These are phyloP conservation scores for Corythaeola cristata DNA, from an alignment of 2,113 vertebrate species.

Conservation along the genomic window DNA sequence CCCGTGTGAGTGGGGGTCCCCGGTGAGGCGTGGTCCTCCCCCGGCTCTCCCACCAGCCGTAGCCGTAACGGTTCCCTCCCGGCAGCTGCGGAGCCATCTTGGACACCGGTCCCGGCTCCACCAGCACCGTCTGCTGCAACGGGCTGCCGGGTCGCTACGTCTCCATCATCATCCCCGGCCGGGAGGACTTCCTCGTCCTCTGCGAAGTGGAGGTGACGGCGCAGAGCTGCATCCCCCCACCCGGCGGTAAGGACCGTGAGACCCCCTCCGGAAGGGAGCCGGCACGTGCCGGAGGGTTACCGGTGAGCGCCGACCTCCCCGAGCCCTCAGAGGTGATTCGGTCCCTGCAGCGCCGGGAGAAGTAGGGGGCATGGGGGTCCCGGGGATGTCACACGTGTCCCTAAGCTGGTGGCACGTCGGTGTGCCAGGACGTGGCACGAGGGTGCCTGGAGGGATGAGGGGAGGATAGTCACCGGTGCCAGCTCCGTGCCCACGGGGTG, in stretches of 20 bases:
- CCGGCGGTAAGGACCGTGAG: neutral
- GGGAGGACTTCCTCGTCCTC: neutral
- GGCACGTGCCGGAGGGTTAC: fast-evolving
- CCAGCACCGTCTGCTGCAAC: neutral
- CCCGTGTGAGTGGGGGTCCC: neutral
- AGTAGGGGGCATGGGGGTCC: fast-evolving
- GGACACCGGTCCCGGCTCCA: neutral
- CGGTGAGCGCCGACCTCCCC: fast-evolving
- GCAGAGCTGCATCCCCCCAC: neutral
- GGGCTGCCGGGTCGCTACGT: neutral
- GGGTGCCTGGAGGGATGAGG: neutral
- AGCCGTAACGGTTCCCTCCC: neutral
- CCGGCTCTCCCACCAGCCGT: fast-evolving
- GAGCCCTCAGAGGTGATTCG: fast-evolving
- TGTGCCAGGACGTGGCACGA: fast-evolving
- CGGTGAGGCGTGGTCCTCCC: fast-evolving
- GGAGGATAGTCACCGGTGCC: neutral
- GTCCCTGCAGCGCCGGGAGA: fast-evolving
- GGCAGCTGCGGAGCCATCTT: neutral
- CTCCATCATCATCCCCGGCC: neutral
- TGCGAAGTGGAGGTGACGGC: neutral
- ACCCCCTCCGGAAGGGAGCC: fast-evolving
- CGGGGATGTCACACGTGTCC: neutral
- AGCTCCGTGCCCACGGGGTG: neutral
- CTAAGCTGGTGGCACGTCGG: neutral